phyloP scores from a whole-genome alignment of 2,888 invertebrate species.

The Criorhina ranunculi region DNA sequence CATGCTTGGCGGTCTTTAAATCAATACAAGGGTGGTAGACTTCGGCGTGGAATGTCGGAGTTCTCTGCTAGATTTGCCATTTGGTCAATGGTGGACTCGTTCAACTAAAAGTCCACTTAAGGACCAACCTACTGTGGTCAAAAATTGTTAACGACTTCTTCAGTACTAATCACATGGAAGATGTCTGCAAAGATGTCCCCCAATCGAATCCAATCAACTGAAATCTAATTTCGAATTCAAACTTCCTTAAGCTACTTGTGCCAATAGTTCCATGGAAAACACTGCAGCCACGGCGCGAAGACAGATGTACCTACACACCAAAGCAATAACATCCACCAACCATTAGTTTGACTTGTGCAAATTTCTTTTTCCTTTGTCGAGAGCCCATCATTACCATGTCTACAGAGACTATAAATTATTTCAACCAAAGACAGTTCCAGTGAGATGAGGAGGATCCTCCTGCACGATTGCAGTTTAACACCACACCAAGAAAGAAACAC shows the following conservation, averaged over 20 bases:
- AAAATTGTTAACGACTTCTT: no score
- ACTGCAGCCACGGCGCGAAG: background rate
- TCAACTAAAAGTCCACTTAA: no score
- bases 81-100: no score
- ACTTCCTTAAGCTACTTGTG: background rate
- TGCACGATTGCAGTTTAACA: constrained; percentile 28
- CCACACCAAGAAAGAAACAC: constrained; percentile 48
- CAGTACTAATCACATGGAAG: no score
- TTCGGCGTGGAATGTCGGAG: no score
- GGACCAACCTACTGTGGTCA: no score
- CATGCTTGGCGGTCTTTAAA: no score
- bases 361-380: constrained; percentile 53
- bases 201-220: no score
- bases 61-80: no score
- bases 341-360: constrained; percentile 51
- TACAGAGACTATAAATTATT: constrained; percentile 64
- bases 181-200: no score
- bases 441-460: constrained; percentile 42
- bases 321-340: constrained; percentile 38
- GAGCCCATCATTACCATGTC: constrained; percentile 74
- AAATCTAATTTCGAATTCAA: no score
- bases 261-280: background rate
- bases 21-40: no score
- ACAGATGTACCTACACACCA: constrained; percentile 13
- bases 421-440: constrained; percentile 51